Evolutionary conservation across 2,113 vertebrate genomes (phyloP), one percentile per base, ranked within the genome.

Genomic region (Atractosteus spatula): DNA sequence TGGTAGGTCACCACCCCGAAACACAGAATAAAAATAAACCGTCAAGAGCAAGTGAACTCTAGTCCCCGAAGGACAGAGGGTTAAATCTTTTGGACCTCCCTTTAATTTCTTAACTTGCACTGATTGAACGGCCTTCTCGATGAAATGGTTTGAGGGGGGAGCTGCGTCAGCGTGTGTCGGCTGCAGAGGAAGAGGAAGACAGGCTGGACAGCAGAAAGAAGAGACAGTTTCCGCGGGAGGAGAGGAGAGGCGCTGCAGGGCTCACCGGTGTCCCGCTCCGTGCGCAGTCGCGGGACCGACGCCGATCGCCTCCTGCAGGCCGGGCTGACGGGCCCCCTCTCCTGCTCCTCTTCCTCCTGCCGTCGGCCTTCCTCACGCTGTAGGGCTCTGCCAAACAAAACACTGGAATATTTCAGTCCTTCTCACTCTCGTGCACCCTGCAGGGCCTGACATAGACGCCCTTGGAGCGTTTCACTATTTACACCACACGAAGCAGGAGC

Each of bases 241-340:
- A 47, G 43, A 3, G 41, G 8, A 41, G 7, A 14, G 6, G 6
- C 3, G 43, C 44, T 47, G 10, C 0, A 44, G 17, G 63, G 84
- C 92, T 88, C 74, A 95, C 95, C 73, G 68, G 70, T 55, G 7
- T 87, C 69, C 63, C 70, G 62, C 17, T 74, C 82, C 0, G 76
- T 41, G 16, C 75, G 71, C 5, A 69, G 77, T 76, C 73, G 86
- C 0, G 86, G 84, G 57, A 83, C 68, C 0, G 89, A 90, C 3
- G 83, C 63, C 0, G 87, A 86, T 72, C 83, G 86, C 8, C 61
- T 70, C 13, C 69, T 80, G 54, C 66, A 59, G 0, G 10, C 13
- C 8, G 4, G 0, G 2, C 79, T 16, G 0, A 69, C 8, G 2
- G 2, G 4, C 2, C 44, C 71, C 55, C 78, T 69, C 5, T 11